These are phyloP conservation scores for Epirrhoe tristata DNA, from an alignment of 2,888 invertebrate genomes.

Conservation along the genomic window DNA sequence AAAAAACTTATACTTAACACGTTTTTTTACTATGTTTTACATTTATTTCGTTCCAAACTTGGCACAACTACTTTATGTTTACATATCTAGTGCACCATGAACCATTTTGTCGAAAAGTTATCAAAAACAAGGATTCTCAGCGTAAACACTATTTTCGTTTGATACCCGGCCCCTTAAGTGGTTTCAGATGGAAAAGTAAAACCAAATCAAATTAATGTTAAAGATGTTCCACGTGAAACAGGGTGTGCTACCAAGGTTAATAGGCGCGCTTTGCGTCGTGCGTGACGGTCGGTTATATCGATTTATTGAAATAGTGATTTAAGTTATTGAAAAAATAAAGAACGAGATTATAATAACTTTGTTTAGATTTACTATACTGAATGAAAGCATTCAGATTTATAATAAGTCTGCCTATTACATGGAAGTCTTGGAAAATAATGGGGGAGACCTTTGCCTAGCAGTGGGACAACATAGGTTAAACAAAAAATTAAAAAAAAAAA, in stretches of 20 bases:
- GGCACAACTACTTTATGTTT: too few relatives aligned
- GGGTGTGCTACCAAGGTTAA: slow-evolving; percentile 69
- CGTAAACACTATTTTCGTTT: too few relatives aligned
- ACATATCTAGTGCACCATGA: too few relatives aligned
- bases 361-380: not conserved
- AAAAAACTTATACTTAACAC: too few relatives aligned
- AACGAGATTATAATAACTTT: not conserved
- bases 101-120: too few relatives aligned
- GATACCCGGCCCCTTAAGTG: not conserved
- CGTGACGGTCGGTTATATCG: slow-evolving; percentile 60
- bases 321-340: not conserved
- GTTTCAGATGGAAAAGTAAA: not conserved
- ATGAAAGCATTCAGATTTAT: not conserved
- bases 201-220: slow-evolving; percentile 22
- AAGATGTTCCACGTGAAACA: slow-evolving; percentile 61
- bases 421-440: too few relatives aligned
- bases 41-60: too few relatives aligned
- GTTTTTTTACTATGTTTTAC: too few relatives aligned
- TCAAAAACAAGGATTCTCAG: too few relatives aligned
- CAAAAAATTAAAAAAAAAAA: not conserved
- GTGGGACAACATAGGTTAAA: too few relatives aligned
- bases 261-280: slow-evolving; percentile 49
- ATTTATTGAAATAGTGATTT: slow-evolving; percentile 34
- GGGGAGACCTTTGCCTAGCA: too few relatives aligned
- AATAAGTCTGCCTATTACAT: not conserved